A percentile compares a stretch with the other conserved stretches of the same genome.
Evolutionary conservation across 1,140 invertebrate species (phyloP).

Genomic region (Centruroides vittatus): DNA sequence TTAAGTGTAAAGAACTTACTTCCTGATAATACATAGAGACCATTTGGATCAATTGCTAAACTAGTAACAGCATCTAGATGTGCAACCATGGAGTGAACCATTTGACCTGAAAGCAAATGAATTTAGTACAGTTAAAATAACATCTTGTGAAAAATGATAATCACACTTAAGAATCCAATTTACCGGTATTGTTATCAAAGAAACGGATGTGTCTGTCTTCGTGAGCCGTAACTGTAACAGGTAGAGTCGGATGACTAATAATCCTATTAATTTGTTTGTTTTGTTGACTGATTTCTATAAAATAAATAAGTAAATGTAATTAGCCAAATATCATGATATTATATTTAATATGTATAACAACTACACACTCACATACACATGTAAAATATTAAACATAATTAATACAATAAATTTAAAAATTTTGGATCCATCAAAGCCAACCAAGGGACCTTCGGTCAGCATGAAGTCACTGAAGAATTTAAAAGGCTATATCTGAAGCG

Average conservation of each 20-base stretch:
- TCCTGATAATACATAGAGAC: conserved; percentile 93
- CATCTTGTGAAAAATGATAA: not conserved
- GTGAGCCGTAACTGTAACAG: conserved; percentile 89
- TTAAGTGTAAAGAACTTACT: conserved; percentile 40
- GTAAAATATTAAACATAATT: too few relatives aligned
- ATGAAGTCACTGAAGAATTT: too few relatives aligned
- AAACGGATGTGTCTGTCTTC: conserved; percentile 97
- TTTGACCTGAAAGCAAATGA: conserved; percentile 40
- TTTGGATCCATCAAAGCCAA: too few relatives aligned
- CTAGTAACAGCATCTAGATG: conserved; percentile 97
- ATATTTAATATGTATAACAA: too few relatives aligned
- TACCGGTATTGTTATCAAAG: conserved; percentile 89
- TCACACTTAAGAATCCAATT: not conserved
- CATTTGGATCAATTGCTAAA: conserved; percentile 94
- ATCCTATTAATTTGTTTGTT: conserved; percentile 55
- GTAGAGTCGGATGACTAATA: conserved; percentile 88
- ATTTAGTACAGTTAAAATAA: not conserved
- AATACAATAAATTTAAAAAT: too few relatives aligned
- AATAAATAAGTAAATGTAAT: not conserved
- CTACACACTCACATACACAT: too few relatives aligned
- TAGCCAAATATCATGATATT: too few relatives aligned
- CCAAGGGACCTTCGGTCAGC: too few relatives aligned
- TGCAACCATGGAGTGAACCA: conserved; percentile 95
- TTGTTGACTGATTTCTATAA: conserved; percentile 13
- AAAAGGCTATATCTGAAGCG: too few relatives aligned